phyloP scores from a whole-genome alignment of 2,888 invertebrate species.

The Andricus curvator region DNA sequence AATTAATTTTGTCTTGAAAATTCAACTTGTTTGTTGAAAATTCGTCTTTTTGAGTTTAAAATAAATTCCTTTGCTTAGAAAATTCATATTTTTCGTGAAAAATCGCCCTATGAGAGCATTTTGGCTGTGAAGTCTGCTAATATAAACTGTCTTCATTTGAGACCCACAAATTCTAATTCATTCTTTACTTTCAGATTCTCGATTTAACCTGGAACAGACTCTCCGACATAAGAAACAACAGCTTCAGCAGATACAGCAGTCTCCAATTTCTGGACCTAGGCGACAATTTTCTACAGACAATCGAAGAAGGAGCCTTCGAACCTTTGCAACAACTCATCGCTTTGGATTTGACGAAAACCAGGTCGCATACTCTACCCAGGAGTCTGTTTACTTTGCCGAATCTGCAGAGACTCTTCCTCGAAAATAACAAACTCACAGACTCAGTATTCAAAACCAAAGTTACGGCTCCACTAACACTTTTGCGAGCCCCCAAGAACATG shows the following conservation, averaged over 20 bases:
- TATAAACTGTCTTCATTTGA: not conserved
- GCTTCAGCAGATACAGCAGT: conserved; percentile 79
- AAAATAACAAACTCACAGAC: conserved; percentile 79
- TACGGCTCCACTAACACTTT: conserved; percentile 80
- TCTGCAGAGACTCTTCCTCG: conserved; percentile 83
- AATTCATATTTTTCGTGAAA: no score
- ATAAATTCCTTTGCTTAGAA: no score
- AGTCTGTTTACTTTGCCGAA: conserved; percentile 81
- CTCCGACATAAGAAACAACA: conserved; percentile 79
- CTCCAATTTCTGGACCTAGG: conserved; percentile 81
- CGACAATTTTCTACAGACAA: conserved; percentile 81
- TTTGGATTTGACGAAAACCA: conserved; percentile 81
- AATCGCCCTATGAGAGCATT: no score
- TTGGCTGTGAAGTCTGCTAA: no score
- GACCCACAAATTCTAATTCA: not conserved
- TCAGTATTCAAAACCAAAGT: conserved; percentile 76
- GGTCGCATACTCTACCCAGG: conserved; percentile 79
- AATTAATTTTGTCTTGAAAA: no score
- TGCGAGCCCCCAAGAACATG: conserved; percentile 83
- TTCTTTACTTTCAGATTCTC: conserved; percentile 78
- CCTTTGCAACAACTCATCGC: conserved; percentile 80
- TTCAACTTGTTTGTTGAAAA: no score
- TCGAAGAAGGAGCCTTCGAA: conserved; percentile 80
- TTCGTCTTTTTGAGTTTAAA: no score
- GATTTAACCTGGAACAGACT: conserved; percentile 82